Base-by-base conservation (phyloP, 2,888 invertebrate species). In the Drosophila leonis region DNA sequence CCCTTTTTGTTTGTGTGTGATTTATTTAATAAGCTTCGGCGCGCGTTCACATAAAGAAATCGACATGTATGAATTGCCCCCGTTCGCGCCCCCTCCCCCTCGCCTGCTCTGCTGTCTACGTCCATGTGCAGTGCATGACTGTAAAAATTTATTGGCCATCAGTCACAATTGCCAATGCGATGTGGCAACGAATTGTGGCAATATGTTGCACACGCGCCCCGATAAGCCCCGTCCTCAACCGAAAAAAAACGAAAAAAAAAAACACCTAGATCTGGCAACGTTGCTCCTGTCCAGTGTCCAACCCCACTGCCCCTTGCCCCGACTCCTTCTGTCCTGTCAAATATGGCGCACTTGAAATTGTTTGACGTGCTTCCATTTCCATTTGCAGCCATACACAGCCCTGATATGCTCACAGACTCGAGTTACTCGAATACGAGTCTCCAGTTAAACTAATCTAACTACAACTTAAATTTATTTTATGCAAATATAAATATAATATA, bases 141-240 rank as follows among this genome's bases (percentile, higher is more conserved):
- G 86, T 77, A 77, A 66, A 83, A 90, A 91, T 91, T 91, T 91
- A 90, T 91, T 91, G 91, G 80, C 86, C 90, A 91, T 91, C 90
- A 90, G 82, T 91, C 91, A 91, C 78, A 90, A 88, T 79, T 90
- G 90, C 76, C 86, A 83, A 74, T 79, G 81, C 65, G 57, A 55
- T 72, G 72, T 75, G 73, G 80, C 72, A 65, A 73, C 78, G 55
- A 80, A 78, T 78, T 74, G 80, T 84, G 82, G 84, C 87, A 84
- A 84, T 83, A 85, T 85, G 88, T 85, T 84, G 85, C 81, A 88
- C 81, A 71, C 81, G 77, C 81, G 77, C 80, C 65, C 78, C 82
- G 85, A 90, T 88, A 90, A 82, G 83, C 71, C 41, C 42, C 31
- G 41, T 20, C 29, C 37, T 20, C 29, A 35, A 12, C 37, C n/a